These are phyloP conservation scores for Saccopteryx leptura DNA, from an alignment of 2,113 vertebrate species.

Conservation along the genomic window DNA sequence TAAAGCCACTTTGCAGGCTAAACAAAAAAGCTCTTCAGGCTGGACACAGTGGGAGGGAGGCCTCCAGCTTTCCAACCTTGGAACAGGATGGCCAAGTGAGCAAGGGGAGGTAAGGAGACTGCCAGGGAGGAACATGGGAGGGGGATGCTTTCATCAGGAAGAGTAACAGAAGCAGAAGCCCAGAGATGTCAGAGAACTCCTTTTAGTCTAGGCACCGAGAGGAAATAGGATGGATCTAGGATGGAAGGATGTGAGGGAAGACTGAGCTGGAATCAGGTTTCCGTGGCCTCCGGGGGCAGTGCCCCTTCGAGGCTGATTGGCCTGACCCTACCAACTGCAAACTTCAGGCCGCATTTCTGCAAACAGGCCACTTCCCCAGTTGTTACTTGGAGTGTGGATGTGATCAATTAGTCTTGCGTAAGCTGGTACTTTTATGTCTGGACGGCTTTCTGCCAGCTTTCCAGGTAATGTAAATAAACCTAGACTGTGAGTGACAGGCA, in stretches of 20 bases:
- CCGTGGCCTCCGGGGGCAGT: background rate
- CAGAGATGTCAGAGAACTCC: background rate
- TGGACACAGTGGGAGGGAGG: background rate
- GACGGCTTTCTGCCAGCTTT: background rate
- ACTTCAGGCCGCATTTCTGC: background rate
- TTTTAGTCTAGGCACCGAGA: background rate
- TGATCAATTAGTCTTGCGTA: background rate
- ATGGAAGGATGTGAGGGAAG: background rate
- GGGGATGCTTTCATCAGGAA: background rate
- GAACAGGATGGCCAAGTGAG: background rate
- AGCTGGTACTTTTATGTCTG: slow-evolving; percentile 7
- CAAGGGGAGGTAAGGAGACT: background rate
- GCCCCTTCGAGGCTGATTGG: background rate
- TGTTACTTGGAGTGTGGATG: background rate
- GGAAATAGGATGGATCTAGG: background rate
- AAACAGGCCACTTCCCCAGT: background rate
- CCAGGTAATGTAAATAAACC: background rate
- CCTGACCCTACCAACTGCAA: background rate
- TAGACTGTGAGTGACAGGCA: background rate
- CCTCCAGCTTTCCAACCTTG: background rate
- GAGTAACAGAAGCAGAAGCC: background rate
- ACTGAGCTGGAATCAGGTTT: background rate
- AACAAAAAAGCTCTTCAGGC: background rate
- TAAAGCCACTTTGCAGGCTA: background rate
- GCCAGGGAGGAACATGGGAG: background rate